Base-by-base conservation (phyloP, 2,113 vertebrate genomes). In the Dromiciops gliroides region DNA sequence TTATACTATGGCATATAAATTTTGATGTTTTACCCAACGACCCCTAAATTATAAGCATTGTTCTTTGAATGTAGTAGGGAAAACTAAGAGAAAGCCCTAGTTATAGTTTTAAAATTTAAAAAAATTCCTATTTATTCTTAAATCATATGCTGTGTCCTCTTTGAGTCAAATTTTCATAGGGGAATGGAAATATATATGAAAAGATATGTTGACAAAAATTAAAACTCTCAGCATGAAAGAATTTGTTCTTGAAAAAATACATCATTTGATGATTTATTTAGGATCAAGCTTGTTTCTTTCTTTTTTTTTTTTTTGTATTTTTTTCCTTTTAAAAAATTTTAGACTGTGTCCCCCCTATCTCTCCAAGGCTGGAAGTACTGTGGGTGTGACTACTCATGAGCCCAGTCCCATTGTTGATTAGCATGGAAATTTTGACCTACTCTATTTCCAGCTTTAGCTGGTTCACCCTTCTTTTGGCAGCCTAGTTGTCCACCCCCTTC, bases 91-190 rank as follows among this genome's bases (percentile, higher is more conserved):
- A 22, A 89, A 56, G 56, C 12, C 44, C 28, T 56, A 26, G 28
- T 92, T 75, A 91, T 94, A 91, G 24, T 93, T 92, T 51, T 19
- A 31, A n/a, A n/a, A n/a, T 95, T 91, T 31, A 94, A 96, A 56
- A 67, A 37, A 37, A 16, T 12, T 26, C 51, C 52, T 26, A 37
- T 50, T 89, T 91, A 92, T 75, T 91, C 1, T 90, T 52, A 92
- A 92, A 31, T 94, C 24, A 60, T 19, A 44, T 83, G n/a, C 16
- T 14, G 3, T 0, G 19, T 83, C 22, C 6, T 83, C n/a, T 37
- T 75, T 0, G 19, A 44, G n/a, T 83, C 67, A 83, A 44, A 83
- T 83, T 83, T 83, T 19, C 67, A 83, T 83, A 23, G n/a, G 37
- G 44, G 67, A 83, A 83, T 83, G 19, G 19, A 23, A 83, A 5